Percentiles rank a stretch among this genome's conserved stretches.
Conservation (phyloP, 2,888 invertebrate genomes). For the Chaetoderma sp. region DNA sequence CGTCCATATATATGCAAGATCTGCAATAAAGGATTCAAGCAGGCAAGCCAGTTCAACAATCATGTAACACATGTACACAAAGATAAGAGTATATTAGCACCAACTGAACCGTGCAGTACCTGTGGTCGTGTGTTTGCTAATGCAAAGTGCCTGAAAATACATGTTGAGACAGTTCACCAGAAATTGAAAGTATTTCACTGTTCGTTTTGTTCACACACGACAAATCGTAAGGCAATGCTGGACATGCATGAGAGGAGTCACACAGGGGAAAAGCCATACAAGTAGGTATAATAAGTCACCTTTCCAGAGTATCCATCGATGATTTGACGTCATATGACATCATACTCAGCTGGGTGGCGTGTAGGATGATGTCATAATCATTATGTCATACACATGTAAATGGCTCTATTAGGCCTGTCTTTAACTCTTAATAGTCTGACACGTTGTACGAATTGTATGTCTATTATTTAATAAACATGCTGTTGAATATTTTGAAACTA, state of each 20-base stretch:
- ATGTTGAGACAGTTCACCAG: slow-evolving; percentile 74
- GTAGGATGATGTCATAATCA: no score
- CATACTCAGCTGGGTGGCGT: no score
- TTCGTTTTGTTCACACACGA: slow-evolving; percentile 77
- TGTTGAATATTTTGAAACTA: no score
- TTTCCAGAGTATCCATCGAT: no score
- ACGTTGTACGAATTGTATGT: no score
- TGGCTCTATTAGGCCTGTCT: no score
- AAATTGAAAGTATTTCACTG: slow-evolving; percentile 78
- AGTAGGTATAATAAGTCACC: no score
- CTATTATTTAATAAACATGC: no score
- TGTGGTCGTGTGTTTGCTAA: slow-evolving; percentile 76
- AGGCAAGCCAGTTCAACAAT: slow-evolving; percentile 82
- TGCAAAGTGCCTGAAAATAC: slow-evolving; percentile 68
- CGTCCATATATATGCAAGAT: slow-evolving; percentile 64
- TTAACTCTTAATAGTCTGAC: no score
- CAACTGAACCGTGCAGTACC: slow-evolving; percentile 15
- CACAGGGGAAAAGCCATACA: slow-evolving; percentile 83
- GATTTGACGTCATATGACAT: no score
- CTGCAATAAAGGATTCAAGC: slow-evolving; percentile 85
- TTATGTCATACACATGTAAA: no score
- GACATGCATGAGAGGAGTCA: slow-evolving; percentile 79
- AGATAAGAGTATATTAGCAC: slow-evolving; percentile 71
- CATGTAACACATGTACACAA: no score
- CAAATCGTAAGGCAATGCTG: slow-evolving; percentile 77